Conservation (phyloP, 2,113 vertebrate genomes). For the Crocuta crocuta region DNA sequence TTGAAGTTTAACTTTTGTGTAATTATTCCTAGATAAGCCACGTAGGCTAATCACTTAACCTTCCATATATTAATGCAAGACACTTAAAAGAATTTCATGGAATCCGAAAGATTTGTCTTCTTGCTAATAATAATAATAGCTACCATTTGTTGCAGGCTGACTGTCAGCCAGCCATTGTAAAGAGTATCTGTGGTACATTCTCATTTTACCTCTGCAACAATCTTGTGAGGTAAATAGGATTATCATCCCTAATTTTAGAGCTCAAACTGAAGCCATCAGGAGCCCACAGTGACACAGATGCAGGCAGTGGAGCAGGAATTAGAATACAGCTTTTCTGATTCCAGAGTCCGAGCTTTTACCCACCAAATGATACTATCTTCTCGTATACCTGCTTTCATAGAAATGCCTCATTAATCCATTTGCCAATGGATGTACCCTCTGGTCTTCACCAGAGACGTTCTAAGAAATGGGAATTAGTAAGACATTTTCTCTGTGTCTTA, state of each 20-base stretch:
- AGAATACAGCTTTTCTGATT: not conserved
- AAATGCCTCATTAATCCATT: not conserved
- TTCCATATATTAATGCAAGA: not conserved
- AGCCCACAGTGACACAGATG: not conserved
- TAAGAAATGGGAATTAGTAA: not conserved
- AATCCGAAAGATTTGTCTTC: not conserved
- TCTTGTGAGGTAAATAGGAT: not conserved
- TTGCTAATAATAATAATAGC: not conserved
- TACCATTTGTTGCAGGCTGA: not conserved
- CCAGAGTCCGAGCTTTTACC: not conserved
- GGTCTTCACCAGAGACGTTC: not conserved
- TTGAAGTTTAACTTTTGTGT: constrained; percentile 23
- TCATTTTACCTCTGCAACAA: not conserved
- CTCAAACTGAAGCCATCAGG: not conserved
- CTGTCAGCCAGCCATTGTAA: not conserved
- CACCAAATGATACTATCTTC: not conserved
- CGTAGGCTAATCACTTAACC: not conserved
- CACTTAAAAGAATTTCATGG: not conserved
- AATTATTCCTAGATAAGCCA: not conserved
- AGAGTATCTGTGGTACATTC: not conserved
- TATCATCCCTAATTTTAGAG: not conserved
- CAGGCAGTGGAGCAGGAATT: not conserved
- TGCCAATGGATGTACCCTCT: not conserved
- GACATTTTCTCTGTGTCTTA: not conserved
- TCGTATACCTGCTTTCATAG: not conserved